Evolutionary conservation across 2,888 invertebrate genomes (phyloP).

Genomic region (Fragum fragum): DNA sequence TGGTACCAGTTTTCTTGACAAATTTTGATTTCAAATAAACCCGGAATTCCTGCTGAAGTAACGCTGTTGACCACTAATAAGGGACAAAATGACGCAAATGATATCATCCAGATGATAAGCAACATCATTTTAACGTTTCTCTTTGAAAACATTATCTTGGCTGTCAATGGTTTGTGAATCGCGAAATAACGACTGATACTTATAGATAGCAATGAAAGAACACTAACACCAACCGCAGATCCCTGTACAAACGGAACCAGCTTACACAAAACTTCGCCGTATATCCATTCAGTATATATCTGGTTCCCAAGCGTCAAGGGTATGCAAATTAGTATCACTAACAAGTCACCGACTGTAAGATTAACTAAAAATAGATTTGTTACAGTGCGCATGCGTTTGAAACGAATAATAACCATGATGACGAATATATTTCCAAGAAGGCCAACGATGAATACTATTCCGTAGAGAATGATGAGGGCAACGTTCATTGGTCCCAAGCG

Average conservation of each 20-base stretch:
- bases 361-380: constrained; percentile 81
- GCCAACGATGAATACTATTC: constrained; percentile 73
- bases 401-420: constrained; percentile 74
- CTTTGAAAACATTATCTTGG: constrained; percentile 74
- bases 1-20: constrained; percentile 76
- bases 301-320: constrained; percentile 77
- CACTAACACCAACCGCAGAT: constrained; percentile 77
- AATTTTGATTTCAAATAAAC: constrained; percentile 66
- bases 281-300: constrained; percentile 78
- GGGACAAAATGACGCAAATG: constrained; percentile 74
- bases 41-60: constrained; percentile 60
- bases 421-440: constrained; percentile 78
- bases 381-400: constrained; percentile 78
- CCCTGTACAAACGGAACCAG: constrained; percentile 78
- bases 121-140: constrained; percentile 73
- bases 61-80: constrained; percentile 75
- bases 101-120: constrained; percentile 72
- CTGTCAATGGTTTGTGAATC: constrained; percentile 74
- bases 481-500: constrained; percentile 71
- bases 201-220: constrained; percentile 76
- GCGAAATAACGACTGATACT: constrained; percentile 78
- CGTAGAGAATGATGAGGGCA: constrained; percentile 74
- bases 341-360: constrained; percentile 78
- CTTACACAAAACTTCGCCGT: constrained; percentile 76
- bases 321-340: constrained; percentile 78